phyloP scores from a whole-genome alignment of 2,888 invertebrate genomes.

The Uloborus plumipes region DNA sequence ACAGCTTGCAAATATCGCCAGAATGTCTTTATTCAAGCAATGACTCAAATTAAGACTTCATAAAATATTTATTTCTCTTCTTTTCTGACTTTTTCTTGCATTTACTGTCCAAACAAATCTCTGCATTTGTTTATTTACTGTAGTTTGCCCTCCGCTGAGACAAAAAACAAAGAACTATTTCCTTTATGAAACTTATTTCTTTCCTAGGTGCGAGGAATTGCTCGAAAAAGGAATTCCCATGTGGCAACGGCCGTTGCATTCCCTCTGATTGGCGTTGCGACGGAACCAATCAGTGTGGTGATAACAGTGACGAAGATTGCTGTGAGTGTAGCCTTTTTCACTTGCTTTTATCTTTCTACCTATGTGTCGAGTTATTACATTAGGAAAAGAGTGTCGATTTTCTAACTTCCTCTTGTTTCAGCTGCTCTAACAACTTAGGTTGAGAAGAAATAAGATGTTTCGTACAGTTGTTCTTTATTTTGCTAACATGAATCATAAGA shows the following conservation, averaged over 20 bases:
- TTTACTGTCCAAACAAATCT: no score
- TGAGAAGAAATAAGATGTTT: no score
- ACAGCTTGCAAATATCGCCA: no score
- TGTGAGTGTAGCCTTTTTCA: constrained; percentile 62
- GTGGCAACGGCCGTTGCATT: constrained; percentile 68
- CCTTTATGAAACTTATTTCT: constrained; percentile 1
- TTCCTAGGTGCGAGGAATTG: constrained; percentile 57
- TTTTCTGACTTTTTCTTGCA: neutral
- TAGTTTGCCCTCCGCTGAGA: no score
- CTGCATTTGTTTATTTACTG: no score
- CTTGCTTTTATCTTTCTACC: constrained; percentile 20
- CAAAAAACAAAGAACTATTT: no score
- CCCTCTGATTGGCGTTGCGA: constrained; percentile 68
- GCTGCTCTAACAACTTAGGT: neutral
- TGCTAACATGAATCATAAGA: no score
- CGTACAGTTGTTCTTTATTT: no score
- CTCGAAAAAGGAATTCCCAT: constrained; percentile 66
- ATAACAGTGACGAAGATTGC: constrained; percentile 68
- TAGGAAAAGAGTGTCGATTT: constrained; percentile 8
- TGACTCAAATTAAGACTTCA: neutral
- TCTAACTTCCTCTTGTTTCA: constrained; percentile 7
- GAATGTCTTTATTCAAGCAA: no score
- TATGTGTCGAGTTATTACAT: neutral
- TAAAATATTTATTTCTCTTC: neutral
- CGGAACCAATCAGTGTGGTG: constrained; percentile 69